Conservation (phyloP, 2,888 invertebrate genomes). For the Alviniconcha strummeri region DNA sequence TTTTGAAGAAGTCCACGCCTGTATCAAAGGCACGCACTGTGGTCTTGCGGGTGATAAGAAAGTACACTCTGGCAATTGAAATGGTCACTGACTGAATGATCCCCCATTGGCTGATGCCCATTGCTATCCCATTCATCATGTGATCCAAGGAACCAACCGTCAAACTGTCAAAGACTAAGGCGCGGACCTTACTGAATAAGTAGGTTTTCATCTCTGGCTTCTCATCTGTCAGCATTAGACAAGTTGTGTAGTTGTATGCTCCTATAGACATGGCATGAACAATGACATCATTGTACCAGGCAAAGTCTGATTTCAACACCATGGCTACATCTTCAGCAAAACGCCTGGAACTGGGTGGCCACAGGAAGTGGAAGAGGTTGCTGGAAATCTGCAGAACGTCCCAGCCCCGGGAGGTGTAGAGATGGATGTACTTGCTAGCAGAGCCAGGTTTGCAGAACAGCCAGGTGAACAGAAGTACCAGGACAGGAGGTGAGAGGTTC, state of each 20-base stretch:
- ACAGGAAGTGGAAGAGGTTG: conserved; percentile 53
- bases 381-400: conserved; percentile 56
- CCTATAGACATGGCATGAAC: conserved; percentile 62
- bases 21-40: conserved; percentile 57
- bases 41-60: conserved; percentile 46
- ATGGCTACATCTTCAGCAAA: conserved; percentile 46
- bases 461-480: conserved; percentile 61
- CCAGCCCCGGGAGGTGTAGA: conserved; percentile 53
- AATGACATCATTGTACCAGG: conserved; percentile 44
- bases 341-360: conserved; percentile 53
- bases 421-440: conserved; percentile 49
- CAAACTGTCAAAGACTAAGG: conserved; percentile 61
- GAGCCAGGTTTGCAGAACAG: conserved; percentile 49
- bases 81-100: conserved; percentile 45
- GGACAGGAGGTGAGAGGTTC: background rate
- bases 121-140: conserved; percentile 54
- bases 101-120: conserved; percentile 41
- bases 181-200: conserved; percentile 45
- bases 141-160: conserved; percentile 55
- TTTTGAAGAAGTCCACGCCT: conserved; percentile 46
- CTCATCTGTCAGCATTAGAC: conserved; percentile 42
- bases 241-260: conserved; percentile 57
- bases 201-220: conserved; percentile 36
- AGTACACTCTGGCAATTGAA: conserved; percentile 47
- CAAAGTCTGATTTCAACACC: conserved; percentile 24